These are phyloP conservation scores for Urocolius indicus DNA, from an alignment of 2,113 vertebrate genomes.

Conservation along the genomic window DNA sequence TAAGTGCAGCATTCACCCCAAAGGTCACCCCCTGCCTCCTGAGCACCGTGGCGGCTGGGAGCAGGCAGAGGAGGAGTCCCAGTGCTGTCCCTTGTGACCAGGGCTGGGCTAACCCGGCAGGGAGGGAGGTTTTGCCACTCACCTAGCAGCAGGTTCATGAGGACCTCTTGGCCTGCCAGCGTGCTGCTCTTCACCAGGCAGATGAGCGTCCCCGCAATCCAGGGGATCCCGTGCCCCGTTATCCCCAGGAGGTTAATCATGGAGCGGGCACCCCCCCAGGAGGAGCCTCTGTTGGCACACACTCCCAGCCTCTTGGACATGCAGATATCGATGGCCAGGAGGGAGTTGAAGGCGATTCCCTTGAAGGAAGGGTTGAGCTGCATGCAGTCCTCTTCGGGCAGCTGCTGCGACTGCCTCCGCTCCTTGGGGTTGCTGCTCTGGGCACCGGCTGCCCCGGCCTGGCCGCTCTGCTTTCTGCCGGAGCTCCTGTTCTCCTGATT, in stretches of 20 bases:
- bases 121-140: constrained; percentile 67
- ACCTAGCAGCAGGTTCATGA: constrained; percentile 97
- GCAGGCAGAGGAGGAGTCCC: constrained; percentile 48
- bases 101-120: neutral
- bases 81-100: neutral
- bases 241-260: constrained; percentile 91
- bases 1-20: neutral
- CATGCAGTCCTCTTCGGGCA: constrained; percentile 97
- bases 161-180: constrained; percentile 93
- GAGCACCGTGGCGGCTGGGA: neutral
- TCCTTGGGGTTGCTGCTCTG: constrained; percentile 77
- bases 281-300: constrained; percentile 86
- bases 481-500: constrained; percentile 76
- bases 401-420: constrained; percentile 81
- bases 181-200: constrained; percentile 94
- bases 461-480: constrained; percentile 68
- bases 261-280: constrained; percentile 93
- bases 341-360: constrained; percentile 92
- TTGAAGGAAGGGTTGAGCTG: constrained; percentile 96
- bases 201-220: constrained; percentile 92
- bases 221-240: constrained; percentile 92
- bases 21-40: neutral
- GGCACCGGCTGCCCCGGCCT: constrained; percentile 64
- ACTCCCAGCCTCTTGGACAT: constrained; percentile 95
- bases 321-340: constrained; percentile 95